A percentile compares a stretch with the other conserved stretches of the same genome.
Conservation (phyloP, 2,113 vertebrate genomes). For the Pollimyrus isidori region DNA sequence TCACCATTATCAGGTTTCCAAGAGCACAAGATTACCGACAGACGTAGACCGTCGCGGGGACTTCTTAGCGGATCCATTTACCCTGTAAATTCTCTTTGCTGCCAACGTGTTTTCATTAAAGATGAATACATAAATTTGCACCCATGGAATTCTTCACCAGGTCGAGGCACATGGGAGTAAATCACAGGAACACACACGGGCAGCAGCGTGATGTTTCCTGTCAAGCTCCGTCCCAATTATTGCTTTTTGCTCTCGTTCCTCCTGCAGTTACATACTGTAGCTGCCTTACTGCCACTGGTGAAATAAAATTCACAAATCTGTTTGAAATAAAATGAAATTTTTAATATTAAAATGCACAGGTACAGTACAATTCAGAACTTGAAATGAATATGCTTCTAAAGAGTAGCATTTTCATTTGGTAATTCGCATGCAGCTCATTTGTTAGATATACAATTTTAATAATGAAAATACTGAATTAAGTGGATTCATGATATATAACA, state of each 20-base stretch:
- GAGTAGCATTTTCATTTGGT: slow-evolving; percentile 22
- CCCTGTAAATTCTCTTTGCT: background rate
- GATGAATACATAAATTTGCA: background rate
- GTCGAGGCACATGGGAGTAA: background rate
- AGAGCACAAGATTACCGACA: background rate
- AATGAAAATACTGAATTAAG: slow-evolving; percentile 18
- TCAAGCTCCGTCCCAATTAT: background rate
- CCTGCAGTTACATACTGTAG: background rate
- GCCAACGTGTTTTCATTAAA: background rate
- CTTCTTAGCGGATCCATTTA: background rate
- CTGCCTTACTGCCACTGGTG: background rate
- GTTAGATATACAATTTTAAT: slow-evolving; percentile 28
- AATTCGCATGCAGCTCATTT: slow-evolving; percentile 30
- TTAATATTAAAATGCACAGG: slow-evolving; percentile 16
- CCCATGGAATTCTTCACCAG: background rate
- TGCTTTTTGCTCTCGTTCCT: background rate
- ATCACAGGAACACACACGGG: background rate
- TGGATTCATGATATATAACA: slow-evolving; percentile 36
- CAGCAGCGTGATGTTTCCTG: background rate
- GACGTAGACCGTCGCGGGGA: background rate
- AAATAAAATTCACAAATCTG: background rate
- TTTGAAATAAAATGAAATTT: slow-evolving; percentile 7
- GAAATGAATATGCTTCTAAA: slow-evolving; percentile 11
- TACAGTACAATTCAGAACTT: slow-evolving; percentile 15
- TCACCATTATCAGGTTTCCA: background rate